phyloP scores from a whole-genome alignment of 2,113 vertebrate genomes.

The Anarhynchus alexandrinus region DNA sequence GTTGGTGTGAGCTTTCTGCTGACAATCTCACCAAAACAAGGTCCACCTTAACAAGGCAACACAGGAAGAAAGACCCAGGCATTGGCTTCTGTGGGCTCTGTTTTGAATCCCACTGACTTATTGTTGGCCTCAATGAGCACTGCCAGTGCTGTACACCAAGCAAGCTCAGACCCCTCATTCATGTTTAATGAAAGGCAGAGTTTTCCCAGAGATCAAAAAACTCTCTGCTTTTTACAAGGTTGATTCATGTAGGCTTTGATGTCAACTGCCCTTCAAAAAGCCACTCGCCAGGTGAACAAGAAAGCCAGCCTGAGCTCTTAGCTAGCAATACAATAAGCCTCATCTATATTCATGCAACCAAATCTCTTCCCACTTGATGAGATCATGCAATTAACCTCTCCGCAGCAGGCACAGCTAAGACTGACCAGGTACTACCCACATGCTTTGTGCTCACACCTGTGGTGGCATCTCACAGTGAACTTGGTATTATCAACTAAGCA shows the following conservation, averaged over 20 bases:
- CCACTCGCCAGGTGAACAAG: not conserved
- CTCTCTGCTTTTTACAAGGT: not conserved
- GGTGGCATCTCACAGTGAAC: not conserved
- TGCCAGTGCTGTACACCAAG: not conserved
- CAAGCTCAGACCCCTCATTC: not conserved
- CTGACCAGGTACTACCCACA: not conserved
- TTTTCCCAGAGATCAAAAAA: slow-evolving; percentile 40
- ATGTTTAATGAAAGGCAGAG: not conserved
- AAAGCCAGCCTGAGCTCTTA: not conserved
- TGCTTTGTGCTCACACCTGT: not conserved
- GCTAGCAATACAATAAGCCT: not conserved
- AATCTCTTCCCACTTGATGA: not conserved
- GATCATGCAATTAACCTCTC: slow-evolving; percentile 1
- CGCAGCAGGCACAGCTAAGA: not conserved
- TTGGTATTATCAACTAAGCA: not conserved
- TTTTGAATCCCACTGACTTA: not conserved
- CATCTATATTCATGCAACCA: slow-evolving; percentile 12
- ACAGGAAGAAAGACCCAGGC: not conserved
- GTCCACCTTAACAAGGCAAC: not conserved
- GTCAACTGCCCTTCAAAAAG: slow-evolving; percentile 19
- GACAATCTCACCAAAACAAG: not conserved
- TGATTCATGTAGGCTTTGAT: slow-evolving; percentile 42
- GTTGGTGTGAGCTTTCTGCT: not conserved
- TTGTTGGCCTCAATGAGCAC: not conserved
- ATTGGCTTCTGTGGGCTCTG: not conserved